Evolutionary conservation across 2,888 invertebrate species (phyloP), one percentile per base, ranked within the genome.

Genomic region (Hylaea fasciaria): DNA sequence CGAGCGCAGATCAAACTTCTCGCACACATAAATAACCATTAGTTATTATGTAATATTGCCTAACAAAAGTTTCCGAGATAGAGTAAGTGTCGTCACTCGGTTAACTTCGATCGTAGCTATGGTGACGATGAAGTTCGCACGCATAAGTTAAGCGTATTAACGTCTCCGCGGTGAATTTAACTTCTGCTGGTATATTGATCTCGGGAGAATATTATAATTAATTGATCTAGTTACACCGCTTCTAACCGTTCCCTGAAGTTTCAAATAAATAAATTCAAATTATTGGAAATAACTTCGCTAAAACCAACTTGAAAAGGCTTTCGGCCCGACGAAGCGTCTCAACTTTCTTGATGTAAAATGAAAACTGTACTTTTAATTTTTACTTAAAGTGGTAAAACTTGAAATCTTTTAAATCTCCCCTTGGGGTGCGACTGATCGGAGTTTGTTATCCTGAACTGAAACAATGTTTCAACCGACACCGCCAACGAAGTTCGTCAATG

Each of bases 71-170:
- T 80, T 77, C 74, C 62, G 73, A 74, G 77, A 76, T 77, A 74
- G 72, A 73, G 73, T 72, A 78, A 80, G 76, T 77, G 77, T 78
- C 75, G 74, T 77, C 81, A 77, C 76, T 81, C 68, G 76, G 76
- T 81, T 82, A 85, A 86, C 82, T 87, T 82, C 66, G 77, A 76
- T 80, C 80, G 74, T 82, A 86, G 85, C 85, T 83, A 81, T 78
- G 71, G 66, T 70, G 72, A 83, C 84, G 79, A 81, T 81, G 65
- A 85, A 84, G 78, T 86, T 86, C 73, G 76, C 79, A 85, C 82
- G 82, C 84, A 81, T 84, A 84, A 85, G 82, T 87, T 87, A 83
- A 85, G 81, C 81, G 74, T 82, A 87, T 87, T 85, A 87, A 85
- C 82, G 80, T 82, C 83, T 80, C 80, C 81, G 77, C 74, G 76